phyloP scores from a whole-genome alignment of 2,797 vertebrate species.

The Alouatta caraya region DNA sequence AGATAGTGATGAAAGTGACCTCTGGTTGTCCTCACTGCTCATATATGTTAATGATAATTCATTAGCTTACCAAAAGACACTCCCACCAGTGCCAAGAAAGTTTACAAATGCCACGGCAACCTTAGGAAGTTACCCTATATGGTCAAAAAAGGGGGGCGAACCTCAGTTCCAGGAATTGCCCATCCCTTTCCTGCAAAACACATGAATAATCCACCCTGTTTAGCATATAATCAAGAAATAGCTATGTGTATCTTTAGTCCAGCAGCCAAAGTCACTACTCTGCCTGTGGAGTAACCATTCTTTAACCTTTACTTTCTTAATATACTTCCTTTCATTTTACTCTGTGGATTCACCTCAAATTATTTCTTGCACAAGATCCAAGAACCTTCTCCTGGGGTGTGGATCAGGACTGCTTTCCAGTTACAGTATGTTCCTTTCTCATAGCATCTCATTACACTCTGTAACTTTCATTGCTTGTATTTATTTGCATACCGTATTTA shows the following conservation, averaged over 20 bases:
- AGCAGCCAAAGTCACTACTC: too few species aligned
- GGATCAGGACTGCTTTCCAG: background rate
- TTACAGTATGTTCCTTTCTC: background rate
- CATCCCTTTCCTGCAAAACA: background rate
- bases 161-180: background rate
- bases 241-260: too few species aligned
- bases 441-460: background rate
- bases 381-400: background rate
- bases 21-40: background rate
- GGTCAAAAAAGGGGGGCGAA: background rate
- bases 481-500: background rate
- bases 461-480: background rate
- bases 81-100: background rate
- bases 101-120: background rate
- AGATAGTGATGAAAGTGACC: background rate
- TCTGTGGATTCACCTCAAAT: too few species aligned
- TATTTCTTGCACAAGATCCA: background rate
- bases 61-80: background rate
- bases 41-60: background rate
- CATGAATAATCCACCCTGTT: too few species aligned
- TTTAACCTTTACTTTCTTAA: too few species aligned
- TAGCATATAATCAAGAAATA: too few species aligned
- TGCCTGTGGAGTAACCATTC: too few species aligned
- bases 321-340: too few species aligned
- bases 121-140: background rate